Evolutionary conservation across 2,888 invertebrate species (phyloP), one percentile per base, ranked within the genome.

Genomic region (Hylaea fasciaria): DNA sequence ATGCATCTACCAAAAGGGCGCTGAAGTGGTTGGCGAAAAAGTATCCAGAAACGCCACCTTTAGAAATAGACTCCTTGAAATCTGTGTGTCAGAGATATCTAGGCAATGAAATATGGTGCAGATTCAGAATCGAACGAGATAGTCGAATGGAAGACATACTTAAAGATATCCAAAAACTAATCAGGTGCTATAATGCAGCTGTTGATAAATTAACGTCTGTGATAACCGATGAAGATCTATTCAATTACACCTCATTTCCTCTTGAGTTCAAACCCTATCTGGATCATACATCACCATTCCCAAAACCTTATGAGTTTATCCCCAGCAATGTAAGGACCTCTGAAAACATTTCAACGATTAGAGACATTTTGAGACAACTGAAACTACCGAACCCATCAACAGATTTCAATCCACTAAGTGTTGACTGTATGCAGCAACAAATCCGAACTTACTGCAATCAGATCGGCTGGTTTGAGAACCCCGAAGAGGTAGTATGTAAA

Each of bases 231-330:
- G 90, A 93, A 66, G 92, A 94, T 66, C 84, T 94, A 40, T 89
- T 92, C 9, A 93, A 94, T 65, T 94, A 94, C 67, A 92, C 94
- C 0, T 89, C 93, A 71, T 95, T 96, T 81, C 94, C 96, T 0
- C 81, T 93, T 16, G 95, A 95, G 74, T 93, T 96, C 59, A 92
- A 91, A 58, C 77, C 85, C 40, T 94, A 93, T 83, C 81, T 94
- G 54, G 85, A 93, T 65, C 72, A 78, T 49, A 73, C 85, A 13
- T 86, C 91, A 0, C 89, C 92, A 44, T 93, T 93, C 71, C 95
- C 96, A 0, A 94, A 94, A 66, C 93, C 93, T 35, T 94, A 94
- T 70, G 95, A 95, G 78, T 94, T 95, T 80, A 95, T 96, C 68
- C 93, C 95, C 0, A 83, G 85, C 16, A 93, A 92, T 73, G 95